Conservation (phyloP, 2,888 invertebrate species). For the Eugnorisma glareosa region DNA sequence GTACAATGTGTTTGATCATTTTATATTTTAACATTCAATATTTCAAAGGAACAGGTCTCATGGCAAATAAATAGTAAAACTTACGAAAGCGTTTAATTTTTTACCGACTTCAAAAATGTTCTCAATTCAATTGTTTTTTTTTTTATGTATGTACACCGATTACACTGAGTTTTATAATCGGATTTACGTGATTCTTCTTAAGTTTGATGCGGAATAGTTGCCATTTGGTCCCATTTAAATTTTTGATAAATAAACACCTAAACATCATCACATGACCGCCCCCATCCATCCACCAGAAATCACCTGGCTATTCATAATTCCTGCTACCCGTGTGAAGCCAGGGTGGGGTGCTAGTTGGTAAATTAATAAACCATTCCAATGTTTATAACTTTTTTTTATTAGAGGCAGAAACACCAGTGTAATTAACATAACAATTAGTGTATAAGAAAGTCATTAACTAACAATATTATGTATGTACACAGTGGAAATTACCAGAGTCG, state of each 20-base stretch:
- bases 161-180: too few species aligned
- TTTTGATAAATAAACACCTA: neutral
- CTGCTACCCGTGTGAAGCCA: neutral
- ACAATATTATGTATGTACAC: constrained; percentile 72
- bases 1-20: constrained; percentile 7
- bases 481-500: constrained; percentile 62
- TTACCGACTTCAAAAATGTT: too few species aligned
- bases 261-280: neutral
- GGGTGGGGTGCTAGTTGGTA: neutral
- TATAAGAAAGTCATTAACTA: constrained; percentile 72
- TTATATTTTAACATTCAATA: neutral
- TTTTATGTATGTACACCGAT: too few species aligned
- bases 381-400: constrained; percentile 85
- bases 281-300: neutral
- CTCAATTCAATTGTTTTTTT: too few species aligned
- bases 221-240: too few species aligned
- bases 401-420: constrained; percentile 84
- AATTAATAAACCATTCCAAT: constrained; percentile 23
- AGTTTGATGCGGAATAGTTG: too few species aligned
- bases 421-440: constrained; percentile 78
- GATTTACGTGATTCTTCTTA: too few species aligned
- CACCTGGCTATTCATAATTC: neutral
- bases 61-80: constrained; percentile 42
- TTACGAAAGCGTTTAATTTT: neutral
- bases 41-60: constrained; percentile 14